These are phyloP conservation scores for Actinemys pallida DNA, from an alignment of 2,113 vertebrate genomes.

Conservation along the genomic window DNA sequence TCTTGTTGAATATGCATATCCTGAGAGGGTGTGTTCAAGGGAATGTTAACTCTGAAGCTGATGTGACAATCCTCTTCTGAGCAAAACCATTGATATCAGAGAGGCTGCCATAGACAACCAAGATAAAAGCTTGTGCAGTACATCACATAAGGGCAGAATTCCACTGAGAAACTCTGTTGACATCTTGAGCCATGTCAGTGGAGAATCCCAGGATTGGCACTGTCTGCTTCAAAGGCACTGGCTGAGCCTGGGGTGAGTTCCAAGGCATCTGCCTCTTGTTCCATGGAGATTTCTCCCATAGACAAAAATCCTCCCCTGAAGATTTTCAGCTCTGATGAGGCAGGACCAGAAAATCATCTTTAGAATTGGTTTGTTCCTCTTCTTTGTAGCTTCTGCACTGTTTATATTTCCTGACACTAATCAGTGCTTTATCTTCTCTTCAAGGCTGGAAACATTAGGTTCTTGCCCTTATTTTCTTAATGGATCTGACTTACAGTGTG, in stretches of 20 bases:
- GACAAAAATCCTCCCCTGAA: not conserved
- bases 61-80: not conserved
- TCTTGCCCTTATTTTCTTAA: not conserved
- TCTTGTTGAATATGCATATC: not conserved
- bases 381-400: not conserved
- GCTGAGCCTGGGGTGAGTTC: not conserved
- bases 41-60: not conserved
- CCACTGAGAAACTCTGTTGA: not conserved
- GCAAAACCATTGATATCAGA: not conserved
- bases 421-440: not conserved
- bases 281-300: not conserved
- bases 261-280: not conserved
- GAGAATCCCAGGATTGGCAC: not conserved
- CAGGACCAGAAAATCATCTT: not conserved
- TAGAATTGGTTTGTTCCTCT: not conserved
- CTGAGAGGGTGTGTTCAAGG: not conserved
- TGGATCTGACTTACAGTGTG: not conserved
- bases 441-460: not conserved
- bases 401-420: not conserved
- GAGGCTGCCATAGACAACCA: not conserved
- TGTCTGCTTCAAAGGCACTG: not conserved
- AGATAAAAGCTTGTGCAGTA: not conserved
- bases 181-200: not conserved
- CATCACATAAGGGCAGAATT: not conserved
- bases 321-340: not conserved